Evolutionary conservation across 1,140 invertebrate species (phyloP), one percentile per base, ranked within the genome.

Genomic region (Aphidius ervi): DNA sequence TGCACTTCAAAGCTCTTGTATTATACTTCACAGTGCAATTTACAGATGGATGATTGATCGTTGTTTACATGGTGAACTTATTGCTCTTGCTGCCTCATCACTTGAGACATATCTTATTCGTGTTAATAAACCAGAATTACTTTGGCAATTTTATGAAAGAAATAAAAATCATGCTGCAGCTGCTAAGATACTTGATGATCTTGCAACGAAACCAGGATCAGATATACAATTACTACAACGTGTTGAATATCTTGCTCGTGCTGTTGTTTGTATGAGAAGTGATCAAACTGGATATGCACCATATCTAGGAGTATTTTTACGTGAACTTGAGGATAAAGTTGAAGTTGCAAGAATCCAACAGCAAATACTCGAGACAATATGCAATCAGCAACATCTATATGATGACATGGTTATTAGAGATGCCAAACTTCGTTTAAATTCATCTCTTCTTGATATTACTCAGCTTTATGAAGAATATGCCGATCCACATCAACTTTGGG

Each of bases 141-240:
- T 98, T 10, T 98, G 96, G 96, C 95, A 95, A 75, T 96, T 92
- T 75, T 96, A 98, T 71, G 95, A 98, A 74, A 90, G 90, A 70
- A 92, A 88, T 70, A 89, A 89, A 41, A 93, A 98, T 74, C 96
- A 96, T 75, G 85, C 89, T 7, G 90, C 92, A 8, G 96, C 96
- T n/a, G 95, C 97, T 4, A 88, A 91, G 68, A 93, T 98, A 59
- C 81, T 99, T 1, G 87, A 93, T 61, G 88, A 89, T 65, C 81
- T 99, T 55, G 93, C 96, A 9, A 92, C 92, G 45, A 87, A 87
- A 73, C 85, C 87, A 46, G 86, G 87, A 41, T 81, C 84, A 23
- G 82, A 81, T 37, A 81, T 90, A 63, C 79, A 82, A 2, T 75
- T 92, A 40, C 76, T 84, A 9, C 82, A 95, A 73, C 85, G 95